Evolutionary conservation across 2,113 vertebrate genomes (phyloP).

Genomic region (Ctenomys sociabilis): DNA sequence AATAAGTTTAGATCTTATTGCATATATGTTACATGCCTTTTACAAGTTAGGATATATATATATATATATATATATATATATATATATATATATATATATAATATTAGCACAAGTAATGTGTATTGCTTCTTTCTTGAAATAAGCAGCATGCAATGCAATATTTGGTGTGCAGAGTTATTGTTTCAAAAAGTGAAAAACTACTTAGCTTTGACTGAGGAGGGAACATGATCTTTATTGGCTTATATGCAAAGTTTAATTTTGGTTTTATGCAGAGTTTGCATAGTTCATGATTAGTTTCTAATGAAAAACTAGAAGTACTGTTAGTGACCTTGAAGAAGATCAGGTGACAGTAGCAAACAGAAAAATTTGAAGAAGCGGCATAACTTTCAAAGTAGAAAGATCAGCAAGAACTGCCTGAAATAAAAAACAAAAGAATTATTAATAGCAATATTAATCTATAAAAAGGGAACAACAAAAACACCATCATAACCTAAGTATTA

Average conservation of each 20-base stretch:
- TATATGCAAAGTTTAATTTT: conserved; percentile 81
- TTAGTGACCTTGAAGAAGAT: conserved; percentile 78
- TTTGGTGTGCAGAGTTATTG: conserved; percentile 65
- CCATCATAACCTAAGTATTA: not conserved
- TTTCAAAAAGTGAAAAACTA: conserved; percentile 78
- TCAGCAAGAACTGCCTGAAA: conserved; percentile 98
- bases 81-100: not conserved
- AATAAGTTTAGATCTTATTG: conserved; percentile 80
- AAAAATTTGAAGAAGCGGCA: conserved; percentile 99
- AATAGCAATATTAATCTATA: conserved; percentile 67
- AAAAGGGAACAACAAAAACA: conserved; percentile 50
- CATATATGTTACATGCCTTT: conserved; percentile 81
- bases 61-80: not conserved
- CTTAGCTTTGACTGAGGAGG: conserved; percentile 66
- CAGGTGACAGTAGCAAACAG: conserved; percentile 94
- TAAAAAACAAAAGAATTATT: conserved; percentile 68
- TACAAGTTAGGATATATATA: conserved; percentile 48
- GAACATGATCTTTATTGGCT: conserved; percentile 81
- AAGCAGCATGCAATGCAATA: conserved; percentile 81
- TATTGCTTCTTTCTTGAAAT: conserved; percentile 69
- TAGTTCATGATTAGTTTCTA: conserved; percentile 84
- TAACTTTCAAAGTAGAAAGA: conserved; percentile 98
- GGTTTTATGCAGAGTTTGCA: conserved; percentile 87
- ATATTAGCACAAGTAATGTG: conserved; percentile 51
- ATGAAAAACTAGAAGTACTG: conserved; percentile 77